These are phyloP conservation scores for Salticus scenicus DNA, from an alignment of 2,888 invertebrate species.

Conservation along the genomic window DNA sequence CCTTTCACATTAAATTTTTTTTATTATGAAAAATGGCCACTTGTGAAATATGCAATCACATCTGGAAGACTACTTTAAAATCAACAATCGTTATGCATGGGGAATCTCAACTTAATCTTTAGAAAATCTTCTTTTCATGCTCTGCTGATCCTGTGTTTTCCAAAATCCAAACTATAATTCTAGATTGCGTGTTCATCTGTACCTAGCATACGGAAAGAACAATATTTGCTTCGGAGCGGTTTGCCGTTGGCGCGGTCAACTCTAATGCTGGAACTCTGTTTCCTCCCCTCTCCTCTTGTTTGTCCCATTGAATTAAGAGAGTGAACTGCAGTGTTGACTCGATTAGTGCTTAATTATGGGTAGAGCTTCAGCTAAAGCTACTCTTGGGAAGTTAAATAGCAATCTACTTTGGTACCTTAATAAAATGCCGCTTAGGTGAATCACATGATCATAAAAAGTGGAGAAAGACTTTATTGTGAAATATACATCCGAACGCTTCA, in stretches of 20 bases:
- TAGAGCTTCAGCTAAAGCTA: neutral
- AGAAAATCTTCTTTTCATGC: too few relatives aligned
- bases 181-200: neutral
- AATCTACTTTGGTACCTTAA: neutral
- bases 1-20: too few relatives aligned
- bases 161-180: neutral
- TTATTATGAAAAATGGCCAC: too few relatives aligned
- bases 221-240: neutral
- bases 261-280: neutral
- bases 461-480: too few relatives aligned
- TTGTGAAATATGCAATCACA: too few relatives aligned
- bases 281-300: neutral
- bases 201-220: neutral
- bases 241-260: conserved; percentile 1
- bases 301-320: neutral
- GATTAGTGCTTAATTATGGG: neutral
- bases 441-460: too few relatives aligned
- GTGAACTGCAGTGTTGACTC: neutral
- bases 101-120: too few relatives aligned
- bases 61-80: too few relatives aligned
- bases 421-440: neutral
- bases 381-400: neutral
- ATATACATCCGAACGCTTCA: too few relatives aligned
- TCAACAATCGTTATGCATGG: too few relatives aligned
- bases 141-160: neutral